Percentiles rank a stretch among this genome's conserved stretches.
Conservation (phyloP, 1,140 invertebrate species). For the Drosophila neocordata region DNA sequence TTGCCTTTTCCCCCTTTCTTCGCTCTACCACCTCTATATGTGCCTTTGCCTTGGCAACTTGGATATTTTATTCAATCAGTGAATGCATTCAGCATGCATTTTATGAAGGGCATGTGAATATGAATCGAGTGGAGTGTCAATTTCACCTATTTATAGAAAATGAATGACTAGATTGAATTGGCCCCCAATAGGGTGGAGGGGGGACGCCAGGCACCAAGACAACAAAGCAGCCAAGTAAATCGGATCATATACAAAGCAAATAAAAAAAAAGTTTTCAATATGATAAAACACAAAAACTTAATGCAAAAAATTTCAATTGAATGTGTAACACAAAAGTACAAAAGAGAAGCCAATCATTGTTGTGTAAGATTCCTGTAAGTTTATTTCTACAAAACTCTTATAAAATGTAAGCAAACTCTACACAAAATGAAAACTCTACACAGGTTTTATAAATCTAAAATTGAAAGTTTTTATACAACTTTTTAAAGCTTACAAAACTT, state of each 20-base stretch:
- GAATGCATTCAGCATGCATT: slow-evolving; percentile 27
- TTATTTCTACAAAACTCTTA: no score
- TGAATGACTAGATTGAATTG: slow-evolving; percentile 10
- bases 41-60: slow-evolving; percentile 1
- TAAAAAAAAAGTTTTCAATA: not conserved
- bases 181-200: not conserved
- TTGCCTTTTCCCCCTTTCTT: slow-evolving; percentile 13
- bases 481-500: no score
- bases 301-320: no score
- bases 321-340: no score
- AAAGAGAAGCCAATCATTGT: no score
- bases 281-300: not conserved
- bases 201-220: not conserved
- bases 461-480: no score
- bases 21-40: no score
- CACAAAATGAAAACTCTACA: no score
- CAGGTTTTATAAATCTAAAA: no score
- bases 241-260: not conserved
- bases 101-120: slow-evolving; percentile 15
- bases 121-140: slow-evolving; percentile 2
- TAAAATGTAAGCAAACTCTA: no score
- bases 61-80: slow-evolving; percentile 46
- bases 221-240: not conserved
- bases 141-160: slow-evolving; percentile 1
- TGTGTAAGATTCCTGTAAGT: no score